Evolutionary conservation across 2,888 invertebrate species (phyloP), one percentile per base, ranked within the genome.

Genomic region (Drosophila meridionalis): DNA sequence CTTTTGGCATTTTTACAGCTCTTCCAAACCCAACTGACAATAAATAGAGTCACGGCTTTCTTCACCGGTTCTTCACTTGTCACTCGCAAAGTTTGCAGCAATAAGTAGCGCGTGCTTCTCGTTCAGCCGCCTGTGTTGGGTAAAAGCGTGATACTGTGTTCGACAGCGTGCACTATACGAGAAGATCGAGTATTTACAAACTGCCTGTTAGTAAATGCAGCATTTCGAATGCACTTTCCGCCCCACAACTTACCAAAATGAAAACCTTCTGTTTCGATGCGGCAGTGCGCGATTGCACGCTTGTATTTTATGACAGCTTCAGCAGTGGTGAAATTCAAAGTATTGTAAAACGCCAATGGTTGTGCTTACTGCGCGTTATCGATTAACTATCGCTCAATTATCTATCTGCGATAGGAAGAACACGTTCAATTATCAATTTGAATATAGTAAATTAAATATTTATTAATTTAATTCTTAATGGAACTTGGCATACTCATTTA

Each of bases 1-100:
- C 92, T 71, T 89, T 91, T 36, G 92, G 90, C 93, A 92, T 92
- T 30, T 11, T 42, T 45, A 28, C 6, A 9, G 40, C 26, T 55
- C 30, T 53, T 53, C 8, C 32, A 67, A 67, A 3, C 45, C 32
- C 12, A 47, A 53, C 38, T 45, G 7, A 38, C n/a, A 34, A 66
- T 11, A 20, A 14, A 62, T 20, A 20, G 20, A 65, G 62, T 36
- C 36, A 42, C 55, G 47, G 56, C 32, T 32, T 20, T 52, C 26
- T 4, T 20, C 28, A 14, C 53, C 36, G 57, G 45, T 57, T 43
- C 11, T 68, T 45, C 32, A 56, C 60, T 55, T 60, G 55, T 32
- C 48, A 30, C 8, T 20, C 26, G 45, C 48, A 57, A 52, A 9
- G 36, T 40, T 62, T 36, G 53, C 58, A 58, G 58, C 11, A 53